Evolutionary conservation across 37 sponge, comb jelly and placozoan species (phyloP).

Genomic region (Chondrosia reniformis): DNA sequence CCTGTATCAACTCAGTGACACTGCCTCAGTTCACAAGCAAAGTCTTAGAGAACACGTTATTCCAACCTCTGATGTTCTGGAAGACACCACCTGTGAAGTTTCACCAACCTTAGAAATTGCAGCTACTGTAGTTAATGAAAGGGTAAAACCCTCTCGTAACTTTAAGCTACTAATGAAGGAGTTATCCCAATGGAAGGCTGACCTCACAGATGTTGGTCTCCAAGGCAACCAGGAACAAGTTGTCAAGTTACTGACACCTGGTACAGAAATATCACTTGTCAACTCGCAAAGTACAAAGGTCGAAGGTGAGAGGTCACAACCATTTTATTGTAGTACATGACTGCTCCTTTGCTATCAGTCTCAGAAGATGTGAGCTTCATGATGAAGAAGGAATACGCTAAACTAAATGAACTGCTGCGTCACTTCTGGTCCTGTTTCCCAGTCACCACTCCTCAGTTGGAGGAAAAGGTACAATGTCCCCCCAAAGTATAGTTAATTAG

Average conservation of each 20-base stretch:
- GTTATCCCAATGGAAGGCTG: background rate
- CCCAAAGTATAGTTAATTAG: no score
- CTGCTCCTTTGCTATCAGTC: background rate
- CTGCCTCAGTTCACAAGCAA: no score
- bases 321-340: no score
- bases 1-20: no score
- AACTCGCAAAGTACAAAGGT: background rate
- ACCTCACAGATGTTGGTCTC: background rate
- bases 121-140: background rate
- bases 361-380: background rate
- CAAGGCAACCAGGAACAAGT: no score
- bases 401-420: constrained; percentile 74
- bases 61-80: no score
- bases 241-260: background rate
- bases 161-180: background rate
- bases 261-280: background rate
- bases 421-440: constrained; percentile 95
- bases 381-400: constrained; percentile 54
- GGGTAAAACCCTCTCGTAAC: background rate
- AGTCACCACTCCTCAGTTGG: constrained; percentile 50
- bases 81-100: no score
- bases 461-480: constrained; percentile 78
- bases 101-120: no score
- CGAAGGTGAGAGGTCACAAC: no score
- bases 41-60: no score